Base-by-base conservation (phyloP, 1,140 invertebrate genomes). In the Cotesia glomerata region DNA sequence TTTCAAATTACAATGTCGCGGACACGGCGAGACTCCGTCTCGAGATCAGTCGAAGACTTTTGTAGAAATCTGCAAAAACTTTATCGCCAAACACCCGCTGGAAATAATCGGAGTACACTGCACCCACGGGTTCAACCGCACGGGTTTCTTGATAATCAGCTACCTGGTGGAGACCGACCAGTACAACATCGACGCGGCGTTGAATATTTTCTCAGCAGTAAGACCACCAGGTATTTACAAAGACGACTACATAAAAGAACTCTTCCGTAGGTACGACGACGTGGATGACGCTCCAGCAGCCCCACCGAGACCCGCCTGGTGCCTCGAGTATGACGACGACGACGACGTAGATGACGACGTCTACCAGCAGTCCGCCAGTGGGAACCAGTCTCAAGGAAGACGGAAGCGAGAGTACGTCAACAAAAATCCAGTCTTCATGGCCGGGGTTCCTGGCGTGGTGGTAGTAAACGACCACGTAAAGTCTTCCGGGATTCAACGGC, bases 71-170 rank as follows among this genome's bases (percentile, higher is more conserved):
- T 95, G 95, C 72, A 89, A 90, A 45, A 91, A 91, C 62, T 98
- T 96, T 78, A 92, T 97, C 34, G 85, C 87, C n/a, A 88, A 95
- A 77, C 87, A 93, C 84, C 95, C 95, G 3, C 83, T 95, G 71
- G 90, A 96, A 78, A 87, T 92, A 14, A 93, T 98, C 75, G 96
- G 92, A 59, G 94, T 99, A 36, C 98, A 99, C 84, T 99, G 98
- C 82, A 99, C 98, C 0, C 98, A 99, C 89, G 98, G 98, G 0
- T 99, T 99, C 81, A 99, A 99, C 86, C 89, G 98, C 78, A 99
- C 97, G 32, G 98, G 95, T 1, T 99, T 99, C 84, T 88, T 99
- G 0, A 95, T 99, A 63, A 91, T 93, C 62, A 92, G 95, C 2
- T 99, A 95, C 85, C 89, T 99, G 78, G 93, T 99, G 5, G 91